Conservation (phyloP, 2,113 vertebrate species). For the Myiopsitta monachus region DNA sequence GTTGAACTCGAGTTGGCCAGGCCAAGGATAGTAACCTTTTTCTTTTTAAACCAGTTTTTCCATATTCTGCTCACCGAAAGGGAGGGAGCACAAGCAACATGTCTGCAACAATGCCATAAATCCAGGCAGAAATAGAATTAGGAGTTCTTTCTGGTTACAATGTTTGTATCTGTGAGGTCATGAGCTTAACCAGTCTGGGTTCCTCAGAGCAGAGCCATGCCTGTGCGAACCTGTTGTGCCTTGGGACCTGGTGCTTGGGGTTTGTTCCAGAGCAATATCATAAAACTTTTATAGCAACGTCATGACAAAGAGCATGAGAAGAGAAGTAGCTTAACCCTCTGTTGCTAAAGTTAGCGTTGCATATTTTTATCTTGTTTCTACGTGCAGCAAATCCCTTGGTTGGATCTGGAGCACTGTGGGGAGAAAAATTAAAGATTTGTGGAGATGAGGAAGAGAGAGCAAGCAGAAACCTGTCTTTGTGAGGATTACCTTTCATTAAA, state of each 20-base stretch:
- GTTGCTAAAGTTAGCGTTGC: not conserved
- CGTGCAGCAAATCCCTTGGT: accelerated
- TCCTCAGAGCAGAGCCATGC: not conserved
- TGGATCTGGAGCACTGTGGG: not conserved
- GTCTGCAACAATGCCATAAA: conserved; percentile 32
- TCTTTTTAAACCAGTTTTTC: conserved; percentile 38
- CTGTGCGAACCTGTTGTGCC: conserved; percentile 8
- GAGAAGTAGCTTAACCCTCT: conserved; percentile 15
- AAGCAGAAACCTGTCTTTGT: not conserved
- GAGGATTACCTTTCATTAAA: not conserved
- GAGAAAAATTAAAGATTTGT: not conserved
- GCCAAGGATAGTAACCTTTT: conserved; percentile 51
- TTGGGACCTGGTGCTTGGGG: not conserved
- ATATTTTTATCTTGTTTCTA: not conserved
- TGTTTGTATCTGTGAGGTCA: not conserved
- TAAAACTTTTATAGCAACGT: conserved; percentile 34
- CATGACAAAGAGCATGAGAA: not conserved
- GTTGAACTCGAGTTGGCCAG: not conserved
- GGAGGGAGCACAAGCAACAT: not conserved
- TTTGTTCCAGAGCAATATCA: conserved; percentile 28
- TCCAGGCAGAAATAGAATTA: conserved; percentile 43
- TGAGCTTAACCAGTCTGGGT: not conserved
- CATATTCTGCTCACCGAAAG: conserved; percentile 12
- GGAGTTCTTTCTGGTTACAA: conserved; percentile 15
- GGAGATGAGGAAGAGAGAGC: not conserved